Percentiles rank a stretch among this genome's conserved stretches.
Conservation (phyloP, 1,140 invertebrate genomes). For the Anadara kagoshimensis region DNA sequence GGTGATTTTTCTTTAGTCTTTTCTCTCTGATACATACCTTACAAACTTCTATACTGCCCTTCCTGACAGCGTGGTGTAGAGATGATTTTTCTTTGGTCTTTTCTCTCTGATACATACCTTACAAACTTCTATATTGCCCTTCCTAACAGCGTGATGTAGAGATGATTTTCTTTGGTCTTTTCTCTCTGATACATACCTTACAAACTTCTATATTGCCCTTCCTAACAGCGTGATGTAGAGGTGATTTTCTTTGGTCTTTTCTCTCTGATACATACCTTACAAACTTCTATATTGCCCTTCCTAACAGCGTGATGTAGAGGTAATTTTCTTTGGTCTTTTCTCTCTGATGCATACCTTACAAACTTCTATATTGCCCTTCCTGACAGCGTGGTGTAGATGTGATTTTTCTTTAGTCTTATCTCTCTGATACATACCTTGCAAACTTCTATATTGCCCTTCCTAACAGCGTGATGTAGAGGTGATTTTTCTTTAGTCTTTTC, state of each 20-base stretch:
- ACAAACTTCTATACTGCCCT: no score
- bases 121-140: slow-evolving; percentile 8
- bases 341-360: no score
- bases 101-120: neutral
- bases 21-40: no score
- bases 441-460: slow-evolving; percentile 19
- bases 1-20: no score
- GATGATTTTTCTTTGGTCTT: neutral
- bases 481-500: slow-evolving; percentile 34
- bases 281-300: slow-evolving; percentile 17
- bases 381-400: slow-evolving; percentile 30
- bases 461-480: slow-evolving; percentile 32
- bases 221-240: slow-evolving; percentile 31
- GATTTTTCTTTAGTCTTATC: slow-evolving; percentile 36
- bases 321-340: slow-evolving; percentile 34
- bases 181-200: no score
- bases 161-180: slow-evolving; percentile 38
- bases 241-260: slow-evolving; percentile 36
- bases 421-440: no score
- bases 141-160: slow-evolving; percentile 28
- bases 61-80: no score
- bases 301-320: slow-evolving; percentile 33
- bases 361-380: slow-evolving; percentile 19
- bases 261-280: no score
- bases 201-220: slow-evolving; percentile 17